Conservation (phyloP, 2,113 vertebrate genomes). For the Egretta garzetta region DNA sequence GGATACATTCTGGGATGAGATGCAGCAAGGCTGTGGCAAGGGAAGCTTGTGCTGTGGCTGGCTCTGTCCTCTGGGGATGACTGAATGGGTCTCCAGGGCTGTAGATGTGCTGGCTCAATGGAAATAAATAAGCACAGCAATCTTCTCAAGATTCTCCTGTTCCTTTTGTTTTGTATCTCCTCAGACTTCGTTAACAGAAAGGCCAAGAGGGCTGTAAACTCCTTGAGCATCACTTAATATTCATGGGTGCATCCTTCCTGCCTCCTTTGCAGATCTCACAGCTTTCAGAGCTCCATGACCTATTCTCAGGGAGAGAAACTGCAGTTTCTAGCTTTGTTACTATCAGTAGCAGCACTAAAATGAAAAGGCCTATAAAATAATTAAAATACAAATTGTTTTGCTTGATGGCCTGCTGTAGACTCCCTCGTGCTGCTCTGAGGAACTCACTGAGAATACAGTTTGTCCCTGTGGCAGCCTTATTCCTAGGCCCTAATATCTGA, state of each 20-base stretch:
- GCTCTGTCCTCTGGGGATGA: not conserved
- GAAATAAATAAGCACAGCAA: not conserved
- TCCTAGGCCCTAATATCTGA: not conserved
- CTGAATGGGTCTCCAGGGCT: not conserved
- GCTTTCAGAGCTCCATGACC: not conserved
- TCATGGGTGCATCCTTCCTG: not conserved
- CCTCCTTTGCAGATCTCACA: not conserved
- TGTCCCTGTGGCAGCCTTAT: not conserved
- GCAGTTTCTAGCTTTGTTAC: not conserved
- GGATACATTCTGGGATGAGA: not conserved
- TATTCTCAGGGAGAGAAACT: not conserved
- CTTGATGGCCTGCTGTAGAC: not conserved
- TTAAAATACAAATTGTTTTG: slow-evolving; percentile 1
- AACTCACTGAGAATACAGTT: not conserved
- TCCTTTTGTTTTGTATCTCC: not conserved
- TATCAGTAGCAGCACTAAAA: not conserved
- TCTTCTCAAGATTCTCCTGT: not conserved
- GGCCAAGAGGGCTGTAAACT: not conserved
- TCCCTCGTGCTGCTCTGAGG: not conserved
- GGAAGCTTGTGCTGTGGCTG: not conserved
- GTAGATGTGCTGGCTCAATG: not conserved
- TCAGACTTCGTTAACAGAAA: not conserved
- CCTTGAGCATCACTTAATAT: not conserved
- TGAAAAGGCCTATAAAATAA: not conserved
- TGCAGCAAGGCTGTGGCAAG: not conserved